Evolutionary conservation across 2,797 vertebrate species (phyloP).

Genomic region (Melanotaenia boesemani): DNA sequence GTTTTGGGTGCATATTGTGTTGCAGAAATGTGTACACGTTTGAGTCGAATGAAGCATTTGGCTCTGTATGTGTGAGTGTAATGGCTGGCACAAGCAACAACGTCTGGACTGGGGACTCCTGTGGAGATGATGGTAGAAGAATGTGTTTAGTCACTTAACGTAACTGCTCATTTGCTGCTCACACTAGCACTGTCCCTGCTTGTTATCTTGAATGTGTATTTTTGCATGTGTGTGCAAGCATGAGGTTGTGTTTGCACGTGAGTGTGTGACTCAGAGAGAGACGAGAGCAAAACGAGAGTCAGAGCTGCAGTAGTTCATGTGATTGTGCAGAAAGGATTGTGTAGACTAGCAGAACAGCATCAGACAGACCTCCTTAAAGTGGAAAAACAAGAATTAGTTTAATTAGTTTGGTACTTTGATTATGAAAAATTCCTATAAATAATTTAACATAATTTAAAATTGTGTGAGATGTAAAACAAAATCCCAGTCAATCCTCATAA

Average conservation of each 20-base stretch:
- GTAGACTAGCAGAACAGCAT: conserved; percentile 21
- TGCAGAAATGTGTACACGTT: conserved; percentile 37
- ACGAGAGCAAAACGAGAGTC: conserved; percentile 21
- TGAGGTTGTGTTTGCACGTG: conserved; percentile 29
- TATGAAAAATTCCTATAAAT: too few species aligned
- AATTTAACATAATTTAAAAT: too few species aligned
- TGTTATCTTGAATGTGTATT: conserved; percentile 72
- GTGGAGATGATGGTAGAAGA: conserved; percentile 78
- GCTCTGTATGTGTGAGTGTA: conserved; percentile 46
- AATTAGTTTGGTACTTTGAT: too few species aligned
- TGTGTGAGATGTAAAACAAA: too few species aligned
- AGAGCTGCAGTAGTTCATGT: conserved; percentile 23
- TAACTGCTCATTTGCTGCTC: conserved; percentile 84
- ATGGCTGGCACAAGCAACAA: conserved; percentile 61
- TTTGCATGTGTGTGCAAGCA: conserved; percentile 46
- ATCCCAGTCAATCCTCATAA: too few species aligned
- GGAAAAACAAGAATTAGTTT: background rate
- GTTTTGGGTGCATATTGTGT: conserved; percentile 38
- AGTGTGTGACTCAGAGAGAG: conserved; percentile 11
- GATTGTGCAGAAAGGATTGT: conserved; percentile 36
- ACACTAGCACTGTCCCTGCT: conserved; percentile 73
- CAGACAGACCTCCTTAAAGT: conserved; percentile 35
- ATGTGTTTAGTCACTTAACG: conserved; percentile 87
- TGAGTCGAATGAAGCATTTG: conserved; percentile 52
- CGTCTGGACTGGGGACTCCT: conserved; percentile 75